phyloP scores from a whole-genome alignment of 92 coral and sea anemone genomes.

The Epizoanthus illoricatus region DNA sequence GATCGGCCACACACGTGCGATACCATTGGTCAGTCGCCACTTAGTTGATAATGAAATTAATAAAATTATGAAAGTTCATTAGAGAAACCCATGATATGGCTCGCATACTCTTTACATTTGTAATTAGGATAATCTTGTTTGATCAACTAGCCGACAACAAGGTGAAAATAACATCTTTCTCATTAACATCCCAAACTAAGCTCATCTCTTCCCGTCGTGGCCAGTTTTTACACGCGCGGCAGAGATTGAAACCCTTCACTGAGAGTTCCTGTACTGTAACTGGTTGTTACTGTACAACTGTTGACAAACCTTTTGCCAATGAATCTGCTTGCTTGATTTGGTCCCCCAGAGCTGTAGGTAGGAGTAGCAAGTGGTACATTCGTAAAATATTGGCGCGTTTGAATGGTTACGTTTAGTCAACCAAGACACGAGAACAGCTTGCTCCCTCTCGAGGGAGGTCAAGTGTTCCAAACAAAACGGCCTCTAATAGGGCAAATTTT shows the following conservation, averaged over 20 bases:
- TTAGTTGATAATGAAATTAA: constrained; percentile 88
- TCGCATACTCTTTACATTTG: constrained; percentile 83
- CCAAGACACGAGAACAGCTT: constrained; percentile 13
- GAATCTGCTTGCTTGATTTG: neutral
- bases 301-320: constrained; percentile 29
- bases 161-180: constrained; percentile 72
- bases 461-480: constrained; percentile 53
- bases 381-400: neutral
- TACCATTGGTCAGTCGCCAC: constrained; percentile 62
- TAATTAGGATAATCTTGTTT: constrained; percentile 90
- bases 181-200: constrained; percentile 49
- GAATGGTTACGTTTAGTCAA: neutral
- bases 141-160: constrained; percentile 91
- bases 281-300: neutral
- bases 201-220: neutral
- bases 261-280: neutral
- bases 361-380: neutral
- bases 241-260: neutral
- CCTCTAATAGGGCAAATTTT: constrained; percentile 33
- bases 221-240: neutral
- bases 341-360: constrained; percentile 7
- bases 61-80: constrained; percentile 90
- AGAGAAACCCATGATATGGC: constrained; percentile 78
- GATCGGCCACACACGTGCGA: constrained; percentile 59
- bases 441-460: constrained; percentile 64